Percentiles rank a stretch among this genome's conserved stretches.
Evolutionary conservation across 1,140 invertebrate species (phyloP).

Genomic region (Coptotermes formosanus): DNA sequence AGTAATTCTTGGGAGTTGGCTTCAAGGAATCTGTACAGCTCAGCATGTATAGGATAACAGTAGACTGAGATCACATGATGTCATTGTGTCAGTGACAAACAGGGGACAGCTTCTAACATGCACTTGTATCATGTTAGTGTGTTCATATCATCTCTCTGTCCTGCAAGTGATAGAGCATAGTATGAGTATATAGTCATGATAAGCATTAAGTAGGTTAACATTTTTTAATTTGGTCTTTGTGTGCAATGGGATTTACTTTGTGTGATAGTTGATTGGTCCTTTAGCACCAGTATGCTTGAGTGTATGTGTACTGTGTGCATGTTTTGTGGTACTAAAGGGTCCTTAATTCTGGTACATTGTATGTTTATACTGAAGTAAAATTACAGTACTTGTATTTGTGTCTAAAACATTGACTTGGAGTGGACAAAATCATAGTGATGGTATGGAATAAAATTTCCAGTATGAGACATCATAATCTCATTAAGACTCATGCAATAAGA

Average conservation of each 20-base stretch:
- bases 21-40: background rate
- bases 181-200: background rate
- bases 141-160: slow-evolving; percentile 6
- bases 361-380: background rate
- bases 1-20: background rate
- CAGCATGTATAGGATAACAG: background rate
- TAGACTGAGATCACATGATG: background rate
- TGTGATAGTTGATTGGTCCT: background rate
- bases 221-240: slow-evolving; percentile 6
- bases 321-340: background rate
- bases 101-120: background rate
- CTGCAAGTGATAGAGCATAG: background rate
- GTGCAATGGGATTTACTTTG: background rate
- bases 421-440: background rate
- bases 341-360: slow-evolving; percentile 4
- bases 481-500: slow-evolving; percentile 12
- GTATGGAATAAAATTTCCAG: background rate
- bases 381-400: background rate
- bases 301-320: background rate
- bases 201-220: background rate
- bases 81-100: background rate
- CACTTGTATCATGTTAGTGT: background rate
- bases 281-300: background rate
- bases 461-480: background rate
- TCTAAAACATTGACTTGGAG: background rate